Base-by-base conservation (phyloP, 2,113 vertebrate species). In the Natator depressus region DNA sequence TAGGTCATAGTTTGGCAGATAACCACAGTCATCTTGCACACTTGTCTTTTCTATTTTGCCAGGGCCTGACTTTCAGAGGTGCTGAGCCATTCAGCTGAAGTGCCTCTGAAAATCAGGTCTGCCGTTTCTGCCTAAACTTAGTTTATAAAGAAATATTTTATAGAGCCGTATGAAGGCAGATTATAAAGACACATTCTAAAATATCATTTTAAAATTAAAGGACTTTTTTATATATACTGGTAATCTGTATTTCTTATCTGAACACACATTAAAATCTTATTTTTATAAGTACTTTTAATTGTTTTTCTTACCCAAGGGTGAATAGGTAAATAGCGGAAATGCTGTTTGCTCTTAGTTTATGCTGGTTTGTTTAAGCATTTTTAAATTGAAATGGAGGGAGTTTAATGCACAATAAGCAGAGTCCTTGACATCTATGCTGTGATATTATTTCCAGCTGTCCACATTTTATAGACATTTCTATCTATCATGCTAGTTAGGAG, bases 371-470 rank as follows among this genome's bases (percentile, higher is more conserved):
- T 89, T 93, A 94, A 96, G 29, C 8, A 13, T 96, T 94, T 96
- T 91, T 19, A 88, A 92, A 91, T 24, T 95, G 81, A 92, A 95
- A 91, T 76, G 24, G 82, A 12, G 38, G 85, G 79, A 59, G 49
- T 16, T 31, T 94, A 88, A 82, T 85, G 20, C 92, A 94, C 42
- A 54, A 62, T 75, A n/a, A 4, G 0, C 4, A 89, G 89, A 81
- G n/a, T 46, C 47, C 90, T 6, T 22, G 16, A 47, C 38, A 31
- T 95, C 57, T 49, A 85, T 95, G 89, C 81, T 42, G 3, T 96
- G 93, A 80, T 91, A 80, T 76, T 89, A 62, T 94, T 91, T 59
- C 80, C 89, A 96, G 82, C 92, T 96, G 86, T 65, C 46, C 82
- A 12, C 29, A 69, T 91, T 92, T 94, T 85, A 85, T 57, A 75